Conservation (phyloP, 2,113 vertebrate species). For the Paramormyrops kingsleyae region DNA sequence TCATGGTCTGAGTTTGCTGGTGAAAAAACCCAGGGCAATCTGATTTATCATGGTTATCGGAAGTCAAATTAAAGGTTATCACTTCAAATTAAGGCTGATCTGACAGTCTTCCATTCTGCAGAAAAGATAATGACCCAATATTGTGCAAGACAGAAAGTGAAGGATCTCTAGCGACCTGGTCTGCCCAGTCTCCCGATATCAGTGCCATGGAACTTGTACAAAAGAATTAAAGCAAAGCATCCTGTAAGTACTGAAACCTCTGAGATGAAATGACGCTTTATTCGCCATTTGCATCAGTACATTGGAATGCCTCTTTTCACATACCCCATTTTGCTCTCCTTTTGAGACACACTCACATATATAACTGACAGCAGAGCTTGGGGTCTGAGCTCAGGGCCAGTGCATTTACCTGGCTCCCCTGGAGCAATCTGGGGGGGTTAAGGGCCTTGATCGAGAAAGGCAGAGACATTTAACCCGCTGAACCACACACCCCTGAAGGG, state of each 20-base stretch:
- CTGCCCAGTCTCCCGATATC: neutral
- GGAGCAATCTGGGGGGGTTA: neutral
- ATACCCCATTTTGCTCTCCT: neutral
- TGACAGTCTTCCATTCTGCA: neutral
- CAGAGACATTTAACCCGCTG: neutral
- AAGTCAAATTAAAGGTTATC: too few species aligned
- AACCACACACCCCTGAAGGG: neutral
- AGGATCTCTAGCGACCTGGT: neutral
- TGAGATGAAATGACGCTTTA: neutral
- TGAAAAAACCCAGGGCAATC: too few species aligned
- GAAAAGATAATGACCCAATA: neutral
- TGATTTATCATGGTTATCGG: too few species aligned
- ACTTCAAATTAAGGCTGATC: too few species aligned
- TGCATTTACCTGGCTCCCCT: neutral
- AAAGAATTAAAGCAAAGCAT: neutral
- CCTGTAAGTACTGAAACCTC: neutral
- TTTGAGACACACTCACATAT: neutral
- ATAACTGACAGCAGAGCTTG: neutral
- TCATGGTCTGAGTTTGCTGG: neutral
- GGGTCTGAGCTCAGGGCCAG: neutral
- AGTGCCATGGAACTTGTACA: neutral
- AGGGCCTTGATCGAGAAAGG: neutral
- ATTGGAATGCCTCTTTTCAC: neutral
- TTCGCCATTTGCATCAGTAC: neutral
- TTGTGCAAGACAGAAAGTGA: neutral